A percentile compares a stretch with the other conserved stretches of the same genome.
Conservation (phyloP, 2,113 vertebrate species). For the Gadus chalcogrammus region DNA sequence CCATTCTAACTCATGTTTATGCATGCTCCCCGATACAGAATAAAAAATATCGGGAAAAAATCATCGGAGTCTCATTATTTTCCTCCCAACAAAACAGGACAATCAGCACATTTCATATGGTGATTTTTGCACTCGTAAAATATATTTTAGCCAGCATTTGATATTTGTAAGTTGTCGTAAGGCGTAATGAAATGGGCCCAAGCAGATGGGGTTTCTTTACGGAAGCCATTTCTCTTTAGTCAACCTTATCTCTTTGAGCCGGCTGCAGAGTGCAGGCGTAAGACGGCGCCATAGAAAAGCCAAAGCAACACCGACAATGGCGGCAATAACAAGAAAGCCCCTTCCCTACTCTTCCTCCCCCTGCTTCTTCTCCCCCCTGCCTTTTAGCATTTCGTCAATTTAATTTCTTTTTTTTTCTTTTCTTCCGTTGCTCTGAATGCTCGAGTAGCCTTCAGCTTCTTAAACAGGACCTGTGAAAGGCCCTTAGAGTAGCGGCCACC, state of each 20-base stretch:
- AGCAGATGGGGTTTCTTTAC: slow-evolving; percentile 22
- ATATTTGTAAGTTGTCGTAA: too few species aligned
- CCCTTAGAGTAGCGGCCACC: slow-evolving; percentile 12
- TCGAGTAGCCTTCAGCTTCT: slow-evolving; percentile 15
- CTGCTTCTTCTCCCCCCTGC: slow-evolving; percentile 32
- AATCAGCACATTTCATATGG: too few species aligned
- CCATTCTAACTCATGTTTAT: too few species aligned
- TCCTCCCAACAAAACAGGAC: too few species aligned
- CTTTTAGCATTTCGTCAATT: slow-evolving; percentile 39
- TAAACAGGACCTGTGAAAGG: slow-evolving; percentile 24
- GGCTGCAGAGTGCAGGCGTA: slow-evolving; percentile 38
- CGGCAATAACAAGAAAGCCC: slow-evolving; percentile 32
- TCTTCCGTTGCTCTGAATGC: slow-evolving; percentile 9
- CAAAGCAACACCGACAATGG: slow-evolving; percentile 20
- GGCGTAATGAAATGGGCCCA: slow-evolving; percentile 10
- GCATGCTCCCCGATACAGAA: too few species aligned
- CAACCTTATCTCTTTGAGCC: slow-evolving; percentile 50
- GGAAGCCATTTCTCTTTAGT: slow-evolving; percentile 21
- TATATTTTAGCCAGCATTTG: too few species aligned
- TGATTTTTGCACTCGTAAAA: too few species aligned
- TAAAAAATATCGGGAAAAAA: too few species aligned
- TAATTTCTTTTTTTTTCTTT: slow-evolving; percentile 18
- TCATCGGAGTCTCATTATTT: too few species aligned
- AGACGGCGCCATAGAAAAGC: slow-evolving; percentile 40
- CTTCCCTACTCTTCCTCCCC: slow-evolving; percentile 13